Base-by-base conservation (phyloP, 2,113 vertebrate genomes). In the Nothocercus julius region DNA sequence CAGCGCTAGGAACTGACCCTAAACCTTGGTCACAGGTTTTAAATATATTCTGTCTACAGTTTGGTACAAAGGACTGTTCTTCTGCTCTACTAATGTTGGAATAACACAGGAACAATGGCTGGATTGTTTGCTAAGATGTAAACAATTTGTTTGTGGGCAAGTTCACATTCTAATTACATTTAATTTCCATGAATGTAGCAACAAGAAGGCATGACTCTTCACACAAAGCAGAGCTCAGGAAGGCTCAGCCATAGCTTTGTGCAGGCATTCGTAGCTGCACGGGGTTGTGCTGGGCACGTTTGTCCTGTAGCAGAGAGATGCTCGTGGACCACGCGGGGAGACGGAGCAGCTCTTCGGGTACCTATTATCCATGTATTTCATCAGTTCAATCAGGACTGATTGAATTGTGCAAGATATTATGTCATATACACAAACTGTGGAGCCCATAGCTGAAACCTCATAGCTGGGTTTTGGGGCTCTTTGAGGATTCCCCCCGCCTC, bases 141-240 rank as follows among this genome's bases (percentile, higher is more conserved):
- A 78, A 68, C 16, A 30, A 83, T 45, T 61, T 2, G 11, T 77
- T 56, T 92, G n/a, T 70, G 27, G 64, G 24, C 36, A 78, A 25
- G 68, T 63, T 78, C 56, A 45, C 49, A 20, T n/a, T 16, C 34
- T 80, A 70, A 73, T 45, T 91, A 68, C 12, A 63, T 67, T 70
- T 70, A n/a, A 64, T 90, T 88, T 90, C n/a, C 7, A 13, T 2
- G 18, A n/a, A 74, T 72, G 76, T 83, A 81, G 95, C 93, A 90
- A 83, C 45, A 92, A 14, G 36, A 70, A 81, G 36, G 42, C 14
- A 54, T 83, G 79, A 93, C 88, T 88, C 91, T 93, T 86, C 73
- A 56, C 72, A 59, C 36, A 88, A 76, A 83, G 74, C 24, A 38
- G 49, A 67, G 22, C 27, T 89, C 21, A 62, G 58, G 16, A 53